phyloP scores from a whole-genome alignment of 23 tunicate genomes.

The Halocynthia roretzi region DNA sequence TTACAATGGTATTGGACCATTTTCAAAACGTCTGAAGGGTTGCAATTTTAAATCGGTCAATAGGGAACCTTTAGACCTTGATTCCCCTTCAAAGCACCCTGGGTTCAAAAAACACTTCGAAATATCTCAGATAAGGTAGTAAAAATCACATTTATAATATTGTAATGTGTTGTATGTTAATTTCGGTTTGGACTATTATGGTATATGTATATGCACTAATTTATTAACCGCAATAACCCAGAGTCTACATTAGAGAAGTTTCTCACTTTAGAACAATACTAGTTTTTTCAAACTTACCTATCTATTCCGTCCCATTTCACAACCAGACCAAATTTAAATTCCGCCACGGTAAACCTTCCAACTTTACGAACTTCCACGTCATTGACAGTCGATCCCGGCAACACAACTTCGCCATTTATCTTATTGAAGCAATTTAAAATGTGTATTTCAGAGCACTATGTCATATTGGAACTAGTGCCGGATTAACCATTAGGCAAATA shows the following conservation, averaged over 20 bases:
- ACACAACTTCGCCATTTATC: constrained; percentile 31
- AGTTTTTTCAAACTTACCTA: constrained; percentile 24
- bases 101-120: no score
- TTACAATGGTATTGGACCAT: no score
- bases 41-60: no score
- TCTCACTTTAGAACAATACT: neutral
- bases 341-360: constrained; percentile 44
- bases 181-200: neutral
- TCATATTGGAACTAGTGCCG: no score
- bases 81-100: no score
- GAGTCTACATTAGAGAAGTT: neutral
- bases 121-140: neutral
- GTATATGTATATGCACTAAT: neutral
- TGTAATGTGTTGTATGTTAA: neutral
- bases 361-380: constrained; percentile 28
- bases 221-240: neutral
- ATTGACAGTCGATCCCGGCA: constrained; percentile 35
- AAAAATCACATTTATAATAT: neutral
- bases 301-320: constrained; percentile 66
- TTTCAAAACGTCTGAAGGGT: no score
- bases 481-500: no score
- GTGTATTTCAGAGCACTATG: no score
- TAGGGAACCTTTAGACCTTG: no score
- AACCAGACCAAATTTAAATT: constrained; percentile 33
- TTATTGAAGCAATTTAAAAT: neutral